A percentile compares a stretch with the other conserved stretches of the same genome.
These are phyloP conservation scores for Philaenus spumarius DNA, from an alignment of 1,140 invertebrate species.

Conservation along the genomic window DNA sequence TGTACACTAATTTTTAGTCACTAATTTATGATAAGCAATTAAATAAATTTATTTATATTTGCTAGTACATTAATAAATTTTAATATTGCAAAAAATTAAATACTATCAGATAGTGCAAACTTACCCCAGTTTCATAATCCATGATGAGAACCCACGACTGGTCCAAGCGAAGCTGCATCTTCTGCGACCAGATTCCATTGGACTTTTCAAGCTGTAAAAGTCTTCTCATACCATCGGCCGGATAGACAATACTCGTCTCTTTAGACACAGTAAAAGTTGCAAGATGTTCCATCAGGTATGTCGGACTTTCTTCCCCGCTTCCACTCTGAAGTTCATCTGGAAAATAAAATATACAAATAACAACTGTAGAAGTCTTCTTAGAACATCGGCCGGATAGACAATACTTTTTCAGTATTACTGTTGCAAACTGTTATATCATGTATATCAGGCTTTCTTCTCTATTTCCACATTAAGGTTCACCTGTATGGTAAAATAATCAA, in stretches of 20 bases:
- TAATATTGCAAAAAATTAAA: too few species aligned
- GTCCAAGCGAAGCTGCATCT: constrained; percentile 89
- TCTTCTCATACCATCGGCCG: constrained; percentile 91
- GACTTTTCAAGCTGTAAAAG: constrained; percentile 94
- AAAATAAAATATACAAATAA: too few species aligned
- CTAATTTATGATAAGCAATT: too few species aligned
- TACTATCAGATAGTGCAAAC: too few species aligned
- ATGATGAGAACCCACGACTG: constrained; percentile 85
- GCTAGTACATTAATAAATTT: too few species aligned
- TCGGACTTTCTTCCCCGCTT: constrained; percentile 53
- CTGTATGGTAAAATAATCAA: too few species aligned
- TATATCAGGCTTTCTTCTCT: background rate
- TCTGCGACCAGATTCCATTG: constrained; percentile 98
- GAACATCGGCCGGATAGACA: too few species aligned
- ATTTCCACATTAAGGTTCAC: background rate
- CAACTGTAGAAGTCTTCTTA: too few species aligned
- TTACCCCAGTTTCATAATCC: constrained; percentile 93
- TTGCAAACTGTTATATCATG: background rate
- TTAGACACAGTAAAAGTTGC: constrained; percentile 94
- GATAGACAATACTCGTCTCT: constrained; percentile 79
- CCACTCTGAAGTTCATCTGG: constrained; percentile 27
- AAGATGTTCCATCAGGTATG: constrained; percentile 91
- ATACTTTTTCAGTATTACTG: too few species aligned
- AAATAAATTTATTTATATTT: too few species aligned
- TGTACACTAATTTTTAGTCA: too few species aligned